These are phyloP conservation scores for Ligdia adustata DNA, from an alignment of 2,888 invertebrate genomes.

Conservation along the genomic window DNA sequence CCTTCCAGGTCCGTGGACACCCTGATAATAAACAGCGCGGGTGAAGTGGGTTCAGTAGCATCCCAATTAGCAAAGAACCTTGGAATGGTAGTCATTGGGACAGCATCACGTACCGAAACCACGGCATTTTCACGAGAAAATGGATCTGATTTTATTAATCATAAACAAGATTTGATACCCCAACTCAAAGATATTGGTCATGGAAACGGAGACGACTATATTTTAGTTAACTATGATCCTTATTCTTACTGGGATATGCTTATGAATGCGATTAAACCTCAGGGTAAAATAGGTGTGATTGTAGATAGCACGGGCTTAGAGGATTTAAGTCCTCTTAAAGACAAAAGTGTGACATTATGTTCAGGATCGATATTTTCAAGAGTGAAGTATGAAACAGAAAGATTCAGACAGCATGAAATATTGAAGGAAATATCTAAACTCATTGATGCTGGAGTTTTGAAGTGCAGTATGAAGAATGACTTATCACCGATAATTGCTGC, in stretches of 20 bases:
- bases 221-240: slow-evolving; percentile 71
- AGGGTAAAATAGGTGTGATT: slow-evolving; percentile 68
- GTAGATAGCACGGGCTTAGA: slow-evolving; percentile 66
- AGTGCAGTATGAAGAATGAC: slow-evolving; percentile 59
- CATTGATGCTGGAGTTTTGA: slow-evolving; percentile 60
- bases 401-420: slow-evolving; percentile 61
- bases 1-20: no score
- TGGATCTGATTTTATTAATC: slow-evolving; percentile 66
- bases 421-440: slow-evolving; percentile 57
- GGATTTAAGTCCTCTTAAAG: slow-evolving; percentile 60
- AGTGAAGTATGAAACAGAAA: slow-evolving; percentile 65
- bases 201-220: slow-evolving; percentile 62
- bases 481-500: slow-evolving; percentile 68
- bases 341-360: slow-evolving; percentile 66
- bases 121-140: slow-evolving; percentile 52
- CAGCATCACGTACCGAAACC: slow-evolving; percentile 66
- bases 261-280: slow-evolving; percentile 64
- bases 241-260: slow-evolving; percentile 70
- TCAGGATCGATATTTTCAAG: slow-evolving; percentile 70
- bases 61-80: slow-evolving; percentile 64
- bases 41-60: slow-evolving; percentile 72
- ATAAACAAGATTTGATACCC: slow-evolving; percentile 56
- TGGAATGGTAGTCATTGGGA: slow-evolving; percentile 70
- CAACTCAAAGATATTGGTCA: slow-evolving; percentile 61
- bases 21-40: slow-evolving; percentile 72